phyloP scores from a whole-genome alignment of 2,888 invertebrate species.

The Eupithecia subumbrata region DNA sequence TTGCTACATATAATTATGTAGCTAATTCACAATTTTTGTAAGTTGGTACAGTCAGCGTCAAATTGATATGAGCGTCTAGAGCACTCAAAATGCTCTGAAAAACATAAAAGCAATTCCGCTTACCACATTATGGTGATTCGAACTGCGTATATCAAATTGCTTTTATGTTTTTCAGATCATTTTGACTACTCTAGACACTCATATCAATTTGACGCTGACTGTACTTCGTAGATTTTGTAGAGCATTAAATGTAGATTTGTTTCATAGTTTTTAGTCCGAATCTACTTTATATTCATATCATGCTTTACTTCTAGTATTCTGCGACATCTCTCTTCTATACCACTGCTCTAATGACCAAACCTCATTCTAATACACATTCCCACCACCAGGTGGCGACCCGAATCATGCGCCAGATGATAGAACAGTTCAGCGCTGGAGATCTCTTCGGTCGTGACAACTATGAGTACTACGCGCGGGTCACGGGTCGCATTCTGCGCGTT shows the following conservation, averaged over 20 bases:
- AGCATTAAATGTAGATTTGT: not conserved
- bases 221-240: not conserved
- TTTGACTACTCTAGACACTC: no score
- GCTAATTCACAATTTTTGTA: not conserved
- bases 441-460: conserved; percentile 97
- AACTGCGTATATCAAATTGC: no score
- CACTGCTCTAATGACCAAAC: not conserved
- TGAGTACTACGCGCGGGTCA: conserved; percentile 97
- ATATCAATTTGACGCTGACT: no score
- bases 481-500: conserved; percentile 95
- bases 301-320: not conserved
- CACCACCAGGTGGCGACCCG: conserved; percentile 93
- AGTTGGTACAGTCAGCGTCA: no score
- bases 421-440: conserved; percentile 97
- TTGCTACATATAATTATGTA: not conserved
- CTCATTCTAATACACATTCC: not conserved
- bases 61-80: no score
- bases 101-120: no score
- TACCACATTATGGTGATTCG: no score
- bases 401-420: conserved; percentile 98
- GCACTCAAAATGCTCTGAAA: no score
- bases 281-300: not conserved
- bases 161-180: no score
- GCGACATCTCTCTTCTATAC: not conserved
- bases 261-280: not conserved